phyloP scores from a whole-genome alignment of 1,140 invertebrate genomes.

The Solen grandis region DNA sequence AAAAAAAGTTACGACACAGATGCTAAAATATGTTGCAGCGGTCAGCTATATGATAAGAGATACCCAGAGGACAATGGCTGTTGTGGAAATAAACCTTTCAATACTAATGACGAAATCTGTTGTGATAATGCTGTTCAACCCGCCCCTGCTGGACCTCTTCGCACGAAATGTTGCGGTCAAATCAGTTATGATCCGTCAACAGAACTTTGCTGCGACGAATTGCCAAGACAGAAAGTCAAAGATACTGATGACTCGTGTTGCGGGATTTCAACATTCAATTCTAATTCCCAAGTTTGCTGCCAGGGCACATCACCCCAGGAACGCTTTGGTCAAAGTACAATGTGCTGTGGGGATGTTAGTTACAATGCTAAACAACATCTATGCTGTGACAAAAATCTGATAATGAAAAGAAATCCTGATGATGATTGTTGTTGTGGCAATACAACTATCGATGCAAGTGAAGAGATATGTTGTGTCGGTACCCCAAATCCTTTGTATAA shows the following conservation, averaged over 20 bases:
- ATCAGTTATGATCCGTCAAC: conserved; percentile 43
- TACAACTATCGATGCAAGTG: conserved; percentile 31
- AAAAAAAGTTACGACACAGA: conserved; percentile 29
- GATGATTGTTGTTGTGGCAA: conserved; percentile 46
- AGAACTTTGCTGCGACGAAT: conserved; percentile 41
- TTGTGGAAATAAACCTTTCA: conserved; percentile 36
- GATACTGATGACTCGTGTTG: conserved; percentile 50
- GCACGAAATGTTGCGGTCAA: conserved; percentile 46
- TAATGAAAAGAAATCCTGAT: conserved; percentile 21
- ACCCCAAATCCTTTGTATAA: conserved; percentile 21
- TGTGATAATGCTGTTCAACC: conserved; percentile 46
- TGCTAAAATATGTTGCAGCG: background rate
- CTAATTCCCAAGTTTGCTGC: conserved; percentile 36
- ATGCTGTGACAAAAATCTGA: conserved; percentile 16
- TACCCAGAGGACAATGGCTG: conserved; percentile 25
- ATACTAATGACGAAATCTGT: conserved; percentile 37
- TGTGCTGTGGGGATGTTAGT: conserved; percentile 28
- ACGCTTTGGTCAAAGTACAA: conserved; percentile 29
- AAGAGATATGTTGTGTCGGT: conserved; percentile 47
- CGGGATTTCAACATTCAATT: conserved; percentile 44
- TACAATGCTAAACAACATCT: conserved; percentile 22
- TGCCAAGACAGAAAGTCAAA: conserved; percentile 32
- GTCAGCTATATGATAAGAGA: conserved; percentile 9
- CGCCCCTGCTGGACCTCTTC: conserved; percentile 35
- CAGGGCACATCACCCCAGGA: conserved; percentile 46